Conservation (phyloP, 35 echinoderm and acorn worm genomes). For the Diadema setosum region DNA sequence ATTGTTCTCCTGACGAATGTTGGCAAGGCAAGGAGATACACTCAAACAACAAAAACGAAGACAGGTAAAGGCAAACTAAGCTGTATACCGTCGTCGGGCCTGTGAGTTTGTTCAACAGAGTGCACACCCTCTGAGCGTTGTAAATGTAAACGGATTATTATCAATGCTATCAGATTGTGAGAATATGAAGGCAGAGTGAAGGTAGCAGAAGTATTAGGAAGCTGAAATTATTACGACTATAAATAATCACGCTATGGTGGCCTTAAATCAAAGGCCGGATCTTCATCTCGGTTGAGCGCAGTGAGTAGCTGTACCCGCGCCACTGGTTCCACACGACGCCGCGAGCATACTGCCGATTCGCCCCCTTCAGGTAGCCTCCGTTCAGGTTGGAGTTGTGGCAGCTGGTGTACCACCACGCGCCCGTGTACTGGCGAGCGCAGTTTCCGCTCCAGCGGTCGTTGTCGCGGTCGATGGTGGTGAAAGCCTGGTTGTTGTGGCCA, state of each 20-base stretch:
- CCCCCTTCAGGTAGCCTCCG: slow-evolving; percentile 54
- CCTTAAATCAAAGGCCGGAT: slow-evolving; percentile 15
- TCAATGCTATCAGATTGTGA: too few species aligned
- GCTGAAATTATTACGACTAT: too few species aligned
- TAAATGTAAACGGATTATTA: too few species aligned
- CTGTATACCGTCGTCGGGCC: too few species aligned
- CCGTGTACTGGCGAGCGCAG: slow-evolving; percentile 66
- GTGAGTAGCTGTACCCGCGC: slow-evolving; percentile 59
- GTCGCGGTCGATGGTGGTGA: slow-evolving; percentile 63
- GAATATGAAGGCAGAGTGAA: too few species aligned
- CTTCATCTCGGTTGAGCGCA: slow-evolving; percentile 68
- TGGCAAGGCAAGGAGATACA: too few species aligned
- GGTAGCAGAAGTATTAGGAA: too few species aligned
- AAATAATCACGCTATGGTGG: neutral
- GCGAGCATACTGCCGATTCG: slow-evolving; percentile 43
- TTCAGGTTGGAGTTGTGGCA: slow-evolving; percentile 90
- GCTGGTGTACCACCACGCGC: slow-evolving; percentile 77
- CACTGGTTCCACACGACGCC: slow-evolving; percentile 78
- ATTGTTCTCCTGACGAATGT: too few species aligned
- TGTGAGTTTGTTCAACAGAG: too few species aligned
- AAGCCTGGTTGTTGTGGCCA: slow-evolving; percentile 26
- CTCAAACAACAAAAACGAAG: too few species aligned
- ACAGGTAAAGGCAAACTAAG: too few species aligned
- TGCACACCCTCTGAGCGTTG: too few species aligned
- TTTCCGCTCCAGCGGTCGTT: slow-evolving; percentile 59